Base-by-base conservation (phyloP, 2,888 invertebrate species). In the Rotaria socialis region DNA sequence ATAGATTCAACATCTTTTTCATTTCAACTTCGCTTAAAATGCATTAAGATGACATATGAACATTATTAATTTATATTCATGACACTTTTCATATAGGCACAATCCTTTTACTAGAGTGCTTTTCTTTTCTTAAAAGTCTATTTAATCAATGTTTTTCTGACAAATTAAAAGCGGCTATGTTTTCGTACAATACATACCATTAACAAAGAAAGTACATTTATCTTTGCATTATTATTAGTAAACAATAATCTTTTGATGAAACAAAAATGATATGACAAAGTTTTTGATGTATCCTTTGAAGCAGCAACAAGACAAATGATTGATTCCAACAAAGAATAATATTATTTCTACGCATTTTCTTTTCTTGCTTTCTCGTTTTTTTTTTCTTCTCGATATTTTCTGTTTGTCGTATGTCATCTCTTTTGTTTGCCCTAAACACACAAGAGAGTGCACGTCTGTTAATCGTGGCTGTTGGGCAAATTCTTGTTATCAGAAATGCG, bases 371-470 rank as follows among this genome's bases (percentile, higher is more conserved):
- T 47, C 55, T 55, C 27, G 0, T 16, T 52, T 19, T 84, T 14
- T 27, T 27, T 50, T 43, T 27, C 19, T 43, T 84, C 84, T 55
- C 84, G 35, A 47, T n/a, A 41, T 35, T 52, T 8, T 84, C 84
- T 84, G 52, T 84, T 55, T 84, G 52, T 84, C 84, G 50, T 84
- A 27, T 19, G 50, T 55, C 55, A 50, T 84, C 47, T 43, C 47
- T 84, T 55, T 84, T 55, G 50, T 35, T 84, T 55, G 50, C 16
- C 47, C 84, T 52, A 22, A 55, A 50, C 84, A 84, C n/a, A 47
- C 84, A 84, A 84, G 84, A 47, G 84, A 35, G 35, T 67, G 67
- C 19, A 67, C 35, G 35, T 35, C 67, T 67, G 14, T 6, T 67
- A 41, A 67, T 67, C 67, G 14, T 67, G 19, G 35, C 67, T 67